Evolutionary conservation across 2,113 vertebrate species (phyloP).

Genomic region (Oncorhynchus gorbuscha): DNA sequence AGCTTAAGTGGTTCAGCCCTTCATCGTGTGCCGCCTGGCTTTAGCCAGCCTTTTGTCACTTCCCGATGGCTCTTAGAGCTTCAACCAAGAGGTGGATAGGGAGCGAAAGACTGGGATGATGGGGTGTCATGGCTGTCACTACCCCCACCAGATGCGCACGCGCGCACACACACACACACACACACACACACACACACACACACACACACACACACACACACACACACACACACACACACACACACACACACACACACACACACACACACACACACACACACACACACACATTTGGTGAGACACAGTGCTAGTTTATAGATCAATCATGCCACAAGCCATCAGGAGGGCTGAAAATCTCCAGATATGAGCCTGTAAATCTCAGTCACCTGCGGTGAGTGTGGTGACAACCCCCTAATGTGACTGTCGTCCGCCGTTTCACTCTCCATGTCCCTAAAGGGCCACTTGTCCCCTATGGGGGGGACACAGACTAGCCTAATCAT

Average conservation of each 20-base stretch:
- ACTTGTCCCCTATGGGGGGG: too few relatives aligned
- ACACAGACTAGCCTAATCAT: too few relatives aligned
- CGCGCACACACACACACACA: too few relatives aligned
- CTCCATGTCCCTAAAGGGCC: not conserved
- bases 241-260: too few relatives aligned
- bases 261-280: too few relatives aligned
- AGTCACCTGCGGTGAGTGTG: conserved; percentile 7
- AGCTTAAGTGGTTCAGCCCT: too few relatives aligned
- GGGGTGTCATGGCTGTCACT: not conserved
- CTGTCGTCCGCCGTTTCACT: conserved; percentile 12
- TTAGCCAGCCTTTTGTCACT: too few relatives aligned
- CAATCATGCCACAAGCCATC: not conserved
- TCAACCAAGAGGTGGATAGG: not conserved
- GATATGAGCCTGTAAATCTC: conserved; percentile 54
- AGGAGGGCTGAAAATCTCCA: conserved; percentile 33
- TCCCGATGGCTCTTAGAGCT: not conserved
- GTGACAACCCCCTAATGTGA: conserved; percentile 38
- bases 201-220: too few relatives aligned
- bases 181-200: too few relatives aligned
- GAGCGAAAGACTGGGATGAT: conserved; percentile 23
- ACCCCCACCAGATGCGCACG: not conserved
- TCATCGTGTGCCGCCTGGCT: too few relatives aligned
- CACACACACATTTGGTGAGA: conserved; percentile 9
- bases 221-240: too few relatives aligned
- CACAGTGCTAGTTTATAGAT: conserved; percentile 45